A percentile compares a stretch with the other conserved stretches of the same genome.
These are phyloP conservation scores for Cosmorhoe ocellata DNA, from an alignment of 2,888 invertebrate genomes.

Conservation along the genomic window DNA sequence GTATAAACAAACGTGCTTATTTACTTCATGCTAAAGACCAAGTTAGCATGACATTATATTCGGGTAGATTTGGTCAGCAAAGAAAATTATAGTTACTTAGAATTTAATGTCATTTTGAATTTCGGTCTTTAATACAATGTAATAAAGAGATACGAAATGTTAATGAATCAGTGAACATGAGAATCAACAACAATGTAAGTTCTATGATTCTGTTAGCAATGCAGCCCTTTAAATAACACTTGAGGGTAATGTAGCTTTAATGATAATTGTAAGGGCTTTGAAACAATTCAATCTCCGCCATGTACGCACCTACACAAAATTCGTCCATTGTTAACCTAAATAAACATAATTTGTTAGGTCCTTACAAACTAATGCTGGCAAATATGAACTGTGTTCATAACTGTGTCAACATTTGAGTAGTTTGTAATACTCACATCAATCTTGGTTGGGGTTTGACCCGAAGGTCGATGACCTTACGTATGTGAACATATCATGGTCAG, in stretches of 20 bases:
- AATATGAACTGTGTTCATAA: slow-evolving; percentile 12
- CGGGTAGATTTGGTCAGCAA: too few relatives aligned
- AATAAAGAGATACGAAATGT: too few relatives aligned
- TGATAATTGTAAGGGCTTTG: not conserved
- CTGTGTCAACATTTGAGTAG: slow-evolving; percentile 2
- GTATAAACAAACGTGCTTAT: too few relatives aligned
- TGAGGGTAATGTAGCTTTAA: not conserved
- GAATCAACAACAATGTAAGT: too few relatives aligned
- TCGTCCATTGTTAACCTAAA: slow-evolving; percentile 11
- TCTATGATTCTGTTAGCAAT: too few relatives aligned
- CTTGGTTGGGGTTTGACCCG: not conserved
- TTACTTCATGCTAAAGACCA: too few relatives aligned
- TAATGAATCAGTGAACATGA: too few relatives aligned
- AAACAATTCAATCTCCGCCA: not conserved
- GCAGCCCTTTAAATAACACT: not conserved
- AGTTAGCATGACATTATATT: too few relatives aligned
- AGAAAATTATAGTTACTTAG: too few relatives aligned
- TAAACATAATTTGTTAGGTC: slow-evolving; percentile 16
- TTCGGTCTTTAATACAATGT: too few relatives aligned
- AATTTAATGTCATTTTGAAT: too few relatives aligned
- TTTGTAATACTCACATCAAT: slow-evolving; percentile 5
- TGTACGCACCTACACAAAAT: not conserved
- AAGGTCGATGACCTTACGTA: not conserved
- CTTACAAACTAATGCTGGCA: slow-evolving; percentile 12
- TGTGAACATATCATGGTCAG: too few relatives aligned